Evolutionary conservation across 2,888 invertebrate species (phyloP).

Genomic region (Melikaiella ostensackeni): DNA sequence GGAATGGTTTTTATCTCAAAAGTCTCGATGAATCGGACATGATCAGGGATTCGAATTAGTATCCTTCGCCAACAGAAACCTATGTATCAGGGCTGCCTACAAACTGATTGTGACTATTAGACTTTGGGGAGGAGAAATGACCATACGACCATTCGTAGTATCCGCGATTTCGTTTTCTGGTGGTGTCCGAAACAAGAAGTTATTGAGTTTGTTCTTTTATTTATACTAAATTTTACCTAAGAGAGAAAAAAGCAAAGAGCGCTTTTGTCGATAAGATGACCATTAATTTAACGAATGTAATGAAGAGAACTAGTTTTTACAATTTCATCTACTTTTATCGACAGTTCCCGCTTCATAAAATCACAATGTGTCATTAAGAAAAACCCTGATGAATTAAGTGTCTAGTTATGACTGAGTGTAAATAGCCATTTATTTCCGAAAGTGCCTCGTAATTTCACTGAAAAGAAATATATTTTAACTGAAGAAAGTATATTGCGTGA

Average conservation of each 20-base stretch:
- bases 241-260: background rate
- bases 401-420: background rate
- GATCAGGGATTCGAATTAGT: conserved; percentile 37
- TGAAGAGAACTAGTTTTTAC: background rate
- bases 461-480: no score
- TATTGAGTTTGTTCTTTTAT: background rate
- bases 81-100: background rate
- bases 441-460: no score
- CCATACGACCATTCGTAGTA: background rate
- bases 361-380: background rate
- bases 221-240: background rate
- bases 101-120: background rate
- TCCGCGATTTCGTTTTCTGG: background rate
- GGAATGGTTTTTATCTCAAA: conserved; percentile 34
- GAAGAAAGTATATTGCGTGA: background rate
- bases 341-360: background rate
- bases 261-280: background rate
- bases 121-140: background rate
- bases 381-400: background rate
- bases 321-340: background rate
- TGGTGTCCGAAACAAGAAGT: background rate
- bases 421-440: no score
- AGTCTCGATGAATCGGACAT: conserved; percentile 22
- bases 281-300: background rate
- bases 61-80: conserved; percentile 29